These are phyloP conservation scores for Brachypalpus laphriformis DNA, from an alignment of 2,888 invertebrate species.

Conservation along the genomic window DNA sequence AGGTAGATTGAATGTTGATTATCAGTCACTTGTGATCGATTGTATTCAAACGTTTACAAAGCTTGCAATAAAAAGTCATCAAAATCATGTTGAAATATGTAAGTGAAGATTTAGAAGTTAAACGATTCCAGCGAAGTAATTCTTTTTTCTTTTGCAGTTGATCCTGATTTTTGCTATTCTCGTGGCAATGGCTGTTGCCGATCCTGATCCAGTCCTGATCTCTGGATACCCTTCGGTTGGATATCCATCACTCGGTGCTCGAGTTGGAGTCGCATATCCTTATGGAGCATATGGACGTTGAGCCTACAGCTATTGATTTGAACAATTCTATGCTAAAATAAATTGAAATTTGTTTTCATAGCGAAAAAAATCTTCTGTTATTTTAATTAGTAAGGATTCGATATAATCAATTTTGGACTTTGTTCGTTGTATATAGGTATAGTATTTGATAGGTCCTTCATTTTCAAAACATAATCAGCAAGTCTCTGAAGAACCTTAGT, in stretches of 20 bases:
- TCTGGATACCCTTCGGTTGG: not conserved
- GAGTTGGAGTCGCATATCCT: not conserved
- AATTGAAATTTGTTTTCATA: not conserved
- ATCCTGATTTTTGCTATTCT: constrained; percentile 1
- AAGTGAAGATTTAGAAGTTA: not conserved
- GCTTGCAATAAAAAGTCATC: not conserved
- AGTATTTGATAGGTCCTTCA: too few species aligned
- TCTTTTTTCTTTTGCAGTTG: not conserved
- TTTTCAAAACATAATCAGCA: too few species aligned
- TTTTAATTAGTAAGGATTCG: too few species aligned
- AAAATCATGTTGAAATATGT: not conserved
- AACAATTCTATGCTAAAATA: not conserved
- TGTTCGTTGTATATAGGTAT: too few species aligned
- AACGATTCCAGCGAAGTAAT: not conserved
- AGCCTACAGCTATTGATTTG: not conserved
- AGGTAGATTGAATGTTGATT: not conserved
- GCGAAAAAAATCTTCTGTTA: not conserved
- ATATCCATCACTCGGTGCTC: not conserved
- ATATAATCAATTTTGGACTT: too few species aligned
- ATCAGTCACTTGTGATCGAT: constrained; percentile 43
- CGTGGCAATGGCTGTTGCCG: not conserved
- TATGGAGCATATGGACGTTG: not conserved
- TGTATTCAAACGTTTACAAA: constrained; percentile 1
- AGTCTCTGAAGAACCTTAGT: too few species aligned
- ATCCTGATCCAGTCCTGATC: not conserved